Conservation (phyloP, 1,140 invertebrate species). For the Lasaia peninsularis region DNA sequence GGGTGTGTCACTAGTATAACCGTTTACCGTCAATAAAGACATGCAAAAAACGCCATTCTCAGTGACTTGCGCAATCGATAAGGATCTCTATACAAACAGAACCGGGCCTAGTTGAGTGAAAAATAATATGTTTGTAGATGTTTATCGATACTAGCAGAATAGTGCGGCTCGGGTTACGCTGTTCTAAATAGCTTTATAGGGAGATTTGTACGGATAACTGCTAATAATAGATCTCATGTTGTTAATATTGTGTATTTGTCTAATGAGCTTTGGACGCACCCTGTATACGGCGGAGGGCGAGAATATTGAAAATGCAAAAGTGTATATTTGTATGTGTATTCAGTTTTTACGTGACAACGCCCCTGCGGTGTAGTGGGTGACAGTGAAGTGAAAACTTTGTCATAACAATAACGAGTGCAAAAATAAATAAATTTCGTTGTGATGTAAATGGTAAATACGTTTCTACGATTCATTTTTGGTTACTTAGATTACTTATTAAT, state of each 20-base stretch:
- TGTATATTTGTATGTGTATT: too few relatives aligned
- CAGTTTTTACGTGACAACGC: too few relatives aligned
- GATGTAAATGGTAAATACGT: too few relatives aligned
- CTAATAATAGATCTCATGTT: slow-evolving; percentile 3
- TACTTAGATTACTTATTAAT: too few relatives aligned
- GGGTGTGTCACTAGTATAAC: slow-evolving; percentile 9
- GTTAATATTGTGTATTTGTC: background rate
- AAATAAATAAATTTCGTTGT: too few relatives aligned
- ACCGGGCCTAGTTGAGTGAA: slow-evolving; percentile 53
- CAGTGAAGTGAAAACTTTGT: too few relatives aligned
- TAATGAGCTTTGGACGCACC: background rate
- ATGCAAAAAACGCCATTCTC: slow-evolving; percentile 28
- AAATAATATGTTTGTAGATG: slow-evolving; percentile 66
- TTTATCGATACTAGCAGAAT: slow-evolving; percentile 36
- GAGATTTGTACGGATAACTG: slow-evolving; percentile 3
- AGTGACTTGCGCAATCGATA: slow-evolving; percentile 42
- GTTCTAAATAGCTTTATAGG: slow-evolving; percentile 12
- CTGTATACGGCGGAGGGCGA: background rate
- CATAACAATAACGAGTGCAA: too few relatives aligned
- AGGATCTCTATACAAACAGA: slow-evolving; percentile 24
- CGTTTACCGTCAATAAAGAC: slow-evolving; percentile 31
- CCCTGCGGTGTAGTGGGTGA: too few relatives aligned
- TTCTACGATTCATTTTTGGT: too few relatives aligned
- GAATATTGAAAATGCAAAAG: too few relatives aligned
- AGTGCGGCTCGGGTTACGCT: slow-evolving; percentile 17